Base-by-base conservation (phyloP, 2,113 vertebrate species). In the Nansenia antarctica region DNA sequence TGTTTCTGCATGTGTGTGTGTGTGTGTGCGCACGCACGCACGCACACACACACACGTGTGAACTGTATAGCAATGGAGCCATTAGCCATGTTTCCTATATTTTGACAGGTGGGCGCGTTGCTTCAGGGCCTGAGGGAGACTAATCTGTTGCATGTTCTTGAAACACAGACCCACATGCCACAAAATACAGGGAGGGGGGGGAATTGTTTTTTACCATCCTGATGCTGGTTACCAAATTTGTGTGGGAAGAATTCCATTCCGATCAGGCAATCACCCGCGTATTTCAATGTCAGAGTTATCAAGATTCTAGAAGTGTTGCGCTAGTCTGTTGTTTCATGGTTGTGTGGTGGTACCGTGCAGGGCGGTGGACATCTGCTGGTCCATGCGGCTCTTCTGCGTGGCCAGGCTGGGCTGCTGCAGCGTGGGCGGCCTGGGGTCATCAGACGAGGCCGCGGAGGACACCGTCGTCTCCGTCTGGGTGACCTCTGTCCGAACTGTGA, bases 301-400 rank as follows among this genome's bases (percentile, higher is more conserved):
- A 26, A 8, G 20, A 9, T 11, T 9, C n/a, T 20, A 29, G 24
- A 5, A 12, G 22, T 54, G 12, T 26, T 29, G 37, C 14, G 37
- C 11, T 54, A 26, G 24, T 54, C 11, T 26, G 9, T 30, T 45
- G 53, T 29, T 27, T 26, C 52, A 20, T 26, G 52, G 9, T 54
- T 12, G 1, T n/a, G 27, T 15, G 27, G 42, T 22, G 29, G 4
- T 93, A 96, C 95, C 95, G 59, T 93, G 92, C 9, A 94, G 90
- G 18, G 94, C 92, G 64, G 93, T 92, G 1, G 93, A 93, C 88
- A 94, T 93, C 81, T 95, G 94, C 79, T 94, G 92, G 86, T 94
- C 92, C 74, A 94, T 95, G 7, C 92, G 87, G 70, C 90, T 94
- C 88, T 94, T 93, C 76, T 92, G 86, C 81, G 90, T 6, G 0